Evolutionary conservation across 1,140 invertebrate species (phyloP).

Genomic region (Macrobrachium nipponense): DNA sequence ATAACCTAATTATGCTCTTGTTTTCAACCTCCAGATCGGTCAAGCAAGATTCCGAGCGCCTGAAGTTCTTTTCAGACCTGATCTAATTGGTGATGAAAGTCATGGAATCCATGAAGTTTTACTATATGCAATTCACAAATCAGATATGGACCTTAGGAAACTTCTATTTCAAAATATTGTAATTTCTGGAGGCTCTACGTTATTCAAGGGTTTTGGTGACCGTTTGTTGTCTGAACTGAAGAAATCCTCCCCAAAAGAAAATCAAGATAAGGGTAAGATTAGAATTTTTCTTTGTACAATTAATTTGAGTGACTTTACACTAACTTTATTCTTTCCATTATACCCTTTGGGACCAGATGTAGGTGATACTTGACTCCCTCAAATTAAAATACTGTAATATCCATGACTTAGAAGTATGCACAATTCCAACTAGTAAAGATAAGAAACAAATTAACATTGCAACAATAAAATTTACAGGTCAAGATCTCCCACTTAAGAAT

Average conservation of each 20-base stretch:
- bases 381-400: no score
- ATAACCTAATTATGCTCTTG: background rate
- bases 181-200: slow-evolving; percentile 96
- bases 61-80: slow-evolving; percentile 97
- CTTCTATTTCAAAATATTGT: slow-evolving; percentile 98
- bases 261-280: slow-evolving; percentile 92
- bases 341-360: no score
- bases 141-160: slow-evolving; percentile 97
- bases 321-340: no score
- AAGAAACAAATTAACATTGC: no score
- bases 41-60: slow-evolving; percentile 94
- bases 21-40: slow-evolving; percentile 80
- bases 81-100: slow-evolving; percentile 97
- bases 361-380: no score
- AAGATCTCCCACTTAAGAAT: no score
- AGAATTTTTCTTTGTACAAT: slow-evolving; percentile 29
- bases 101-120: slow-evolving; percentile 98
- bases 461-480: no score
- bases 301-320: background rate
- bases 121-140: slow-evolving; percentile 94
- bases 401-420: no score
- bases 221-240: slow-evolving; percentile 92
- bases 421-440: no score
- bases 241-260: slow-evolving; percentile 93
- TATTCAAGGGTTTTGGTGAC: slow-evolving; percentile 97